Percentiles rank a stretch among this genome's conserved stretches.
Evolutionary conservation across 1,140 invertebrate species (phyloP).

Genomic region (Megalopta genalis): DNA sequence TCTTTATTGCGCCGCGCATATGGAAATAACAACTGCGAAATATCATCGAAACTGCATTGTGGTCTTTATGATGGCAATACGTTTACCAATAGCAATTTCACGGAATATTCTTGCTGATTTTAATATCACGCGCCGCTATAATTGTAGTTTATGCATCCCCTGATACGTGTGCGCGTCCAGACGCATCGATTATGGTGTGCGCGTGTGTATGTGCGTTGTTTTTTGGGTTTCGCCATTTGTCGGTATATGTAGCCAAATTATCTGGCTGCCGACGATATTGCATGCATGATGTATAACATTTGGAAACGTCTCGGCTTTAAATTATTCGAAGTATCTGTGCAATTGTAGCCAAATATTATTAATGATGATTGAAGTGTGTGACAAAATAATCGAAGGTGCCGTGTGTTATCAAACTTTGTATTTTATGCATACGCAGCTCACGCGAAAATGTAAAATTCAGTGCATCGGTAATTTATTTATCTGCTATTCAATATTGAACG

Average conservation of each 20-base stretch:
- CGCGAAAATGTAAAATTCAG: too few species aligned
- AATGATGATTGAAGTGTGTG: too few species aligned
- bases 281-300: not conserved
- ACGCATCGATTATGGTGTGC: conserved; percentile 1
- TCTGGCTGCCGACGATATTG: not conserved
- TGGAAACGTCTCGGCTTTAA: not conserved
- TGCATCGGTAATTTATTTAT: too few species aligned
- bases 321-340: not conserved
- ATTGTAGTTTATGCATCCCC: conserved; percentile 17
- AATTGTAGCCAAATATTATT: too few species aligned
- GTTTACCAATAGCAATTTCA: conserved; percentile 15
- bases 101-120: not conserved
- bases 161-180: not conserved
- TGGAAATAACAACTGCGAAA: not conserved
- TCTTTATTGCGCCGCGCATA: not conserved
- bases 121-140: conserved; percentile 3
- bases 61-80: not conserved
- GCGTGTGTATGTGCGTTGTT: not conserved
- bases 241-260: not conserved
- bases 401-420: too few species aligned
- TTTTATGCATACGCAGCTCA: too few species aligned
- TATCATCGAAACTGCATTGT: not conserved
- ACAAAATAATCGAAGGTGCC: too few species aligned
- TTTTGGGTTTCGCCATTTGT: not conserved
- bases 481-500: too few species aligned